Evolutionary conservation across 2,888 invertebrate genomes (phyloP), one percentile per base, ranked within the genome.

Genomic region (Alviniconcha strummeri): DNA sequence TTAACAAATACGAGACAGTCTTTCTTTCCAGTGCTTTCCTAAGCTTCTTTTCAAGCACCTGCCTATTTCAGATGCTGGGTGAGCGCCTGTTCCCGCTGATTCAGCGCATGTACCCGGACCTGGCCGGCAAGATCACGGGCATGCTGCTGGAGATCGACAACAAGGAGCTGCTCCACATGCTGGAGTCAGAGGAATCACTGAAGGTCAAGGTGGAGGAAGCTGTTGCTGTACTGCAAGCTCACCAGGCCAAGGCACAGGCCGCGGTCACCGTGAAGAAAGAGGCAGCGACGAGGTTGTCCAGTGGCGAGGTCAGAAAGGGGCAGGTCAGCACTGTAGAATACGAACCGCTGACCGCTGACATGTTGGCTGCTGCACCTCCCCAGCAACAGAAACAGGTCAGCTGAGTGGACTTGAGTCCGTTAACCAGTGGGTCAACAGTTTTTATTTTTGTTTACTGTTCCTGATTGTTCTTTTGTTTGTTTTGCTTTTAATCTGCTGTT

Each of bases 131-230:
- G 57, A 77, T 77, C 76, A 77, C 76, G 4, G 76, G 76, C 11
- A 60, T 77, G 76, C 76, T 77, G 76, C 57, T 77, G 57, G 57
- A 56, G 15, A 9, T 57, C 19, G 76, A 57, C 36, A 77, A 77
- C 19, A 13, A 19, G 54, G 57, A 77, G 11, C 76, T 77, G 76
- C 57, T 57, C 19, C 9, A 19, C 4, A 56, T 80, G n/a, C 69
- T 80, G 64, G 67, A 52, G 17, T 55, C 69, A 4, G 13, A 64
- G 0, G 55, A 55, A 6, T 7, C 52, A 57, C 54, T 69, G 80
- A 64, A 52, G 64, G 9, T 9, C 17, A 5, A 7, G 54, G 80
- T 80, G 80, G 52, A 52, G 69, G 36, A 76, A 52, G 60, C 76
- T 8, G 69, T 81, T 8, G 19, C 17, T 15, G 19, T 55, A 4